These are phyloP conservation scores for Danio rerio DNA, from an alignment of 2,113 vertebrate genomes.

Conservation along the genomic window DNA sequence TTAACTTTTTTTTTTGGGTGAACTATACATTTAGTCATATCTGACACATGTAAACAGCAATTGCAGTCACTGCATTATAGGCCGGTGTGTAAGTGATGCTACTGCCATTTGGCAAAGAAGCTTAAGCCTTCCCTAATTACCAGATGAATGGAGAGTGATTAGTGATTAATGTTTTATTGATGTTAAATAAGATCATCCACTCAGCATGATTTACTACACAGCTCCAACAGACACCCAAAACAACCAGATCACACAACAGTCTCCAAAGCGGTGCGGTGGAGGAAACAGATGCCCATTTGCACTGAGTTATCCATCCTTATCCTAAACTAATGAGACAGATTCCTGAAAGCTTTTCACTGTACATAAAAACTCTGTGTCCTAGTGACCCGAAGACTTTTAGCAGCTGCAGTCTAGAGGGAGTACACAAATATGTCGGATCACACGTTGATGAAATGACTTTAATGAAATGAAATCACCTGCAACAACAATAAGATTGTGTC, in stretches of 20 bases:
- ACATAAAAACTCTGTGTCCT: constrained; percentile 10
- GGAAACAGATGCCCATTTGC: constrained; percentile 29
- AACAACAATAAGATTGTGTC: constrained; percentile 35
- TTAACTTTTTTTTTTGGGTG: too few relatives aligned
- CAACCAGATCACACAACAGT: neutral
- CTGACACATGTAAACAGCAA: neutral
- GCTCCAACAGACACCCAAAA: neutral
- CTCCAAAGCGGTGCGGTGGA: neutral
- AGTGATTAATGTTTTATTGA: constrained; percentile 28
- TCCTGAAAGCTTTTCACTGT: constrained; percentile 45
- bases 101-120: constrained; percentile 19
- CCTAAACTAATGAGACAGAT: constrained; percentile 47
- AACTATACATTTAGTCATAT: neutral
- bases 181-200: constrained; percentile 22
- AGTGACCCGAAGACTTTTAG: constrained; percentile 29
- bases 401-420: constrained; percentile 34
- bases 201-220: constrained; percentile 7
- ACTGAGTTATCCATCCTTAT: constrained; percentile 26
- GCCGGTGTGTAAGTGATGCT: neutral
- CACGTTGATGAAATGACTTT: constrained; percentile 23
- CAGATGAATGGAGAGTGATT: constrained; percentile 31
- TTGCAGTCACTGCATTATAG: neutral
- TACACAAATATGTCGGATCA: constrained; percentile 1
- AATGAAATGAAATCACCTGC: constrained; percentile 23
- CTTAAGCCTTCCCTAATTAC: constrained; percentile 9